Evolutionary conservation across 2,113 vertebrate species (phyloP), one percentile per base, ranked within the genome.

Genomic region (Dryoscopus gambensis): DNA sequence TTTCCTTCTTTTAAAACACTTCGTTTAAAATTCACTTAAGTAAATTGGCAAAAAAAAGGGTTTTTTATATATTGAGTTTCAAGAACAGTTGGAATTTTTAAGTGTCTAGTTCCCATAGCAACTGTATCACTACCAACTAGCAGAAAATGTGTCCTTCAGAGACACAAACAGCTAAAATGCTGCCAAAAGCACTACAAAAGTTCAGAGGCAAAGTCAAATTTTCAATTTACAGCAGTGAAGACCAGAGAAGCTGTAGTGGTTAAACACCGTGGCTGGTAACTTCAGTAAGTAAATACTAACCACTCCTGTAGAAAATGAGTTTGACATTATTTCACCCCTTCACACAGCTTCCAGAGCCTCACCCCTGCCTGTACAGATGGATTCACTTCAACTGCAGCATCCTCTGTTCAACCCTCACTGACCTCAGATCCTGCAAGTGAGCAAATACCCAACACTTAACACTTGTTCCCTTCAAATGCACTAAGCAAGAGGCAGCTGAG

Each of bases 131-230:
- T 91, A 92, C 53, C 77, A 93, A 90, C 62, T 1, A 75, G 62
- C 65, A 95, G 40, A 64, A 90, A 92, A 82, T 53, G 15, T 28
- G 56, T 73, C 62, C 59, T 56, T 73, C 80, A 74, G 70, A 79
- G 71, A 87, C 9, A 76, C 49, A 85, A 93, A 90, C 71, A 80
- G 53, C 70, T 6, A 91, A 91, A 68, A 27, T 6, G 24, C 35
- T 87, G 65, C 27, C 73, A 92, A 84, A 92, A 87, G 7, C 52
- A 67, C 37, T 5, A 39, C 7, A 1, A 2, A 31, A 77, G 4
- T 83, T 78, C 74, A 64, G 90, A 96, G 88, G 83, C 79, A 91
- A 91, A 96, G 77, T 85, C 53, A 85, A 92, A 87, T 62, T 59
- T 84, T 44, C 79, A 59, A 50, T 62, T 84, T 80, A 77, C 55